Base-by-base conservation (phyloP, 2,888 invertebrate species). In the Synergus gifuensis region DNA sequence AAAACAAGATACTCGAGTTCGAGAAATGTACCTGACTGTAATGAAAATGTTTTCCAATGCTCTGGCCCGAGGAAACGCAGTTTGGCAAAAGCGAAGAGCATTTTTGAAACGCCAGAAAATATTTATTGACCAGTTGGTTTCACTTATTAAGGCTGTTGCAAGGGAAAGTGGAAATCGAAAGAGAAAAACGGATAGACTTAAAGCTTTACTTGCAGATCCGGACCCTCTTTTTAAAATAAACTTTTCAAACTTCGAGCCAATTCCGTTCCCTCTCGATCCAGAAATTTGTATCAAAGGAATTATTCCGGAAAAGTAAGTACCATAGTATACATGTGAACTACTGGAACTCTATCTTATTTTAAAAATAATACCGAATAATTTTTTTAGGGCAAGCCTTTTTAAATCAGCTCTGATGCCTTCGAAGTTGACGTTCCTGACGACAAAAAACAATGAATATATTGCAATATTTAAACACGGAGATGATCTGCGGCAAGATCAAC, bases 381-480 rank as follows among this genome's bases (percentile, higher is more conserved):
- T 11, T 83, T 83, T 84, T 87, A 93, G 93, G 87, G 98, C 98
- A 0, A 96, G 96, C 67, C 94, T 99, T 0, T 99, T 99, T 93
- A 99, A 99, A 92, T 99, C 98, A 49, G 98, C 98, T 0, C 93
- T 98, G 78, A 99, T 98, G 98, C 99, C 99, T 2, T 97, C 98
- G 16, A 95, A 96, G 90, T 93, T 99, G 69, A 97, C 98, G 0
- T 99, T 99, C 91, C 93, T 96, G 16, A 98, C 97, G 0, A 95
- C 95, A 0, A 95, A 96, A 80, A 96, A 96, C 60, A 94, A 95
- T 54, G 97, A 98, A 89, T 99, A 99, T 92, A 96, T 97, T 18
- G 97, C 98, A 0, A 99, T 99, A 82, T 99, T 99, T 92, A 99
- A 99, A 92, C 96, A 98, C 88, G 99, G 99, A 1, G 99, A 99